phyloP scores from a whole-genome alignment of 2,113 vertebrate genomes.

The Charina bottae region DNA sequence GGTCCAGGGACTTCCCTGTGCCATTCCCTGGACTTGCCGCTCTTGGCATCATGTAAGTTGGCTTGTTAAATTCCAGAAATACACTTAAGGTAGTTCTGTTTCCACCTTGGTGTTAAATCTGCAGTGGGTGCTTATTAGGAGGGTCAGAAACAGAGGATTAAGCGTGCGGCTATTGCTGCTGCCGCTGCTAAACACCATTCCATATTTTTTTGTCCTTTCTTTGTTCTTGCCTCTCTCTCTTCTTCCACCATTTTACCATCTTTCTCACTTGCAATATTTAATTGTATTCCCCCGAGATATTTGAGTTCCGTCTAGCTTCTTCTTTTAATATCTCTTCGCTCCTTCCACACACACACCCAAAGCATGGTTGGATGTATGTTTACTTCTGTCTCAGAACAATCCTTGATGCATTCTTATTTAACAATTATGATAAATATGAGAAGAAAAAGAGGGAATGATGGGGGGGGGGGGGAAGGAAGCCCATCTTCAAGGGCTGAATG shows the following conservation, averaged over 20 bases:
- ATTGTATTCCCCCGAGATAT: not conserved
- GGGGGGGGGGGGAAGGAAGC: not conserved
- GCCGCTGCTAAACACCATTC: not conserved
- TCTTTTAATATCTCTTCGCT: not conserved
- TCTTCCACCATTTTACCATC: not conserved
- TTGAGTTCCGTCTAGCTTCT: not conserved
- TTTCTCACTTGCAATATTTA: not conserved
- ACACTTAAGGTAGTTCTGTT: not conserved
- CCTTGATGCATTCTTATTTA: not conserved
- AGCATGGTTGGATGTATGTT: not conserved
- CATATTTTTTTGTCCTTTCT: not conserved
- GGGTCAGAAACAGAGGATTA: not conserved
- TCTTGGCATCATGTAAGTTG: not conserved
- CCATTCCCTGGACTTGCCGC: not conserved
- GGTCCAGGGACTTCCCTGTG: no score
- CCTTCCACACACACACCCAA: not conserved
- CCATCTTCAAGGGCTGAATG: constrained; percentile 3
- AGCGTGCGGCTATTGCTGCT: not conserved
- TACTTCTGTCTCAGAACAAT: not conserved
- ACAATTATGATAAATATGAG: constrained; percentile 11
- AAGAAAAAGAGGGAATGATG: not conserved
- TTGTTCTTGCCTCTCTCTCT: not conserved
- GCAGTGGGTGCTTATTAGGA: not conserved
- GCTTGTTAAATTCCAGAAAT: not conserved
- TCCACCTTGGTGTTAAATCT: not conserved